Base-by-base conservation (phyloP, 92 coral and sea anemone species). In the Muricea muricata region DNA sequence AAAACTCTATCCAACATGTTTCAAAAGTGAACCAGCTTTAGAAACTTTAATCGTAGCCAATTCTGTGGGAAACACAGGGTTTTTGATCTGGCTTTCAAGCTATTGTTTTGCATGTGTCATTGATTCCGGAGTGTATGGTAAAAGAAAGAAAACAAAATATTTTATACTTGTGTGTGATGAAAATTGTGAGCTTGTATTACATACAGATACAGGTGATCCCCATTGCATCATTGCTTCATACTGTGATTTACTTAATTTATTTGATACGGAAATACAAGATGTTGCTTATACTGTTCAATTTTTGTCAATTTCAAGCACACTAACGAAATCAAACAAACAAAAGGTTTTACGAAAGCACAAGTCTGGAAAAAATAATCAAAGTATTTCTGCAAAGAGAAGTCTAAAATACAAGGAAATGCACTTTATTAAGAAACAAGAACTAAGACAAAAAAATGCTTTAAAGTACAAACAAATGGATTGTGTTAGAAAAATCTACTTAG, bases 271-370 rank as follows among this genome's bases (percentile, higher is more conserved):
- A 68, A 60, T 74, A 20, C 6, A 52, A 47, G 83, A 87, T 63
- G 41, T 69, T 14, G 47, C 47, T 31, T 81, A 39, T 66, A 15
- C 58, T 33, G 66, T 81, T 31, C 65, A 10, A 17, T 90, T 90
- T 82, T 56, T 86, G 42, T 80, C 52, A 61, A 78, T 86, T 90
- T 52, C 50, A 24, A 65, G 93, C 72, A 56, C 73, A 58, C 60
- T 91, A 56, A 79, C 85, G 73, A 84, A 84, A 52, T 84, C 75
- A 56, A 90, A 85, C 68, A 89, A 82, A 54, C 80, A 91, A 63
- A 69, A 89, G 60, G 75, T 84, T 33, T 82, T 60, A 66, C 56
- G 90, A 35, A 88, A 88, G 70, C 90, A 87, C 46, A 74, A n/a
- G n/a, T n/a, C n/a, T n/a, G n/a, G n/a, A n/a, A n/a, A n/a, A n/a